Evolutionary conservation across 2,113 vertebrate genomes (phyloP).

Genomic region (Madoqua kirkii): DNA sequence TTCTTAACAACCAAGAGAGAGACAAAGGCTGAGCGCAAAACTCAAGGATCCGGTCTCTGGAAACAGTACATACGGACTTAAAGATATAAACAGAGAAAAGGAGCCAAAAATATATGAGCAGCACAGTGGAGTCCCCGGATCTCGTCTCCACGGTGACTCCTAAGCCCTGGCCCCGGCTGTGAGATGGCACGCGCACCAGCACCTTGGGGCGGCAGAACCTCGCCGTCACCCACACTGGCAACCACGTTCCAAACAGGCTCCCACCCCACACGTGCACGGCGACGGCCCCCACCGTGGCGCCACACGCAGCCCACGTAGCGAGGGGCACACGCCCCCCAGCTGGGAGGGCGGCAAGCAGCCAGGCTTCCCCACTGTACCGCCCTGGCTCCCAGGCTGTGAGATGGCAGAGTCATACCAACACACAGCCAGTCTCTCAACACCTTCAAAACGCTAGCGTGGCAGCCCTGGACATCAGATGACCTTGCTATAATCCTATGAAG

Average conservation of each 20-base stretch:
- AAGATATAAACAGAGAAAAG: neutral
- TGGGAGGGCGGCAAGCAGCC: neutral
- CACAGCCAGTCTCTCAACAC: neutral
- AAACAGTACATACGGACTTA: neutral
- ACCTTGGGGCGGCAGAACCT: neutral
- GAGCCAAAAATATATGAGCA: neutral
- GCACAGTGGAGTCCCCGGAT: neutral
- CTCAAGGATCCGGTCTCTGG: neutral
- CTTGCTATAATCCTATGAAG: neutral
- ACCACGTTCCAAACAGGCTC: neutral
- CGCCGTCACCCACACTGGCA: neutral
- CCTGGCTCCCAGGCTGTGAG: neutral
- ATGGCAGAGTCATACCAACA: constrained; percentile 7
- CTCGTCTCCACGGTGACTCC: neutral
- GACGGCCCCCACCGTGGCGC: neutral
- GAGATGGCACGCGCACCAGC: neutral
- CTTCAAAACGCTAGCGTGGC: constrained; percentile 18
- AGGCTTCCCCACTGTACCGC: neutral
- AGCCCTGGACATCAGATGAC: neutral
- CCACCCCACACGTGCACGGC: neutral
- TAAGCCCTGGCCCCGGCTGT: neutral
- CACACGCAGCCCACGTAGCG: too few relatives aligned
- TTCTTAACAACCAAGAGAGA: neutral
- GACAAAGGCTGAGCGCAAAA: neutral
- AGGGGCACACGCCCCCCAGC: neutral